phyloP scores from a whole-genome alignment of 1,140 invertebrate species.

The Microplitis mediator region DNA sequence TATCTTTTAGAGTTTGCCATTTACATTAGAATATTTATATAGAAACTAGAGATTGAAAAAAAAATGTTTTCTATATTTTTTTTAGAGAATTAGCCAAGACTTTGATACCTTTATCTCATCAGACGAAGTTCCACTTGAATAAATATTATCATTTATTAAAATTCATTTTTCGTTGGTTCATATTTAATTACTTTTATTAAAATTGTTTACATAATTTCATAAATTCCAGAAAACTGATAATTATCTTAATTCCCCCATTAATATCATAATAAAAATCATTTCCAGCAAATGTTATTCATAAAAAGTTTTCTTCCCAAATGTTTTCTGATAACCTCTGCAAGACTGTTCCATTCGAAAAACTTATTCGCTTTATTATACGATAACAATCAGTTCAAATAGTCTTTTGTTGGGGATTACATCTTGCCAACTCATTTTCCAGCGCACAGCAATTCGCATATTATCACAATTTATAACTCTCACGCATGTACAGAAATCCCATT shows the following conservation, averaged over 20 bases:
- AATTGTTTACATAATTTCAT: too few species aligned
- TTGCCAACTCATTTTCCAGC: slow-evolving; percentile 15
- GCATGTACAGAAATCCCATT: slow-evolving; percentile 21
- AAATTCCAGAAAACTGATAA: too few species aligned
- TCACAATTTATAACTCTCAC: background rate
- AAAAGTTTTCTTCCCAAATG: slow-evolving; percentile 12
- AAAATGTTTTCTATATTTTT: too few species aligned
- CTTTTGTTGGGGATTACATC: slow-evolving; percentile 1
- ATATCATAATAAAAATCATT: background rate
- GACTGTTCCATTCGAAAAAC: slow-evolving; percentile 7
- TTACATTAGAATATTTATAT: too few species aligned
- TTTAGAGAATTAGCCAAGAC: too few species aligned
- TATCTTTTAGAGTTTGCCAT: too few species aligned
- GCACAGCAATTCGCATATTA: background rate
- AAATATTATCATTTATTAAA: too few species aligned
- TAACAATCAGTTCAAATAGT: slow-evolving; percentile 26
- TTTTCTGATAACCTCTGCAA: slow-evolving; percentile 15
- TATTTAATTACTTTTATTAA: too few species aligned
- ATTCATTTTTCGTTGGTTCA: too few species aligned
- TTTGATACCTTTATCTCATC: too few species aligned
- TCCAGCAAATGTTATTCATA: slow-evolving; percentile 9
- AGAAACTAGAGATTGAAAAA: too few species aligned
- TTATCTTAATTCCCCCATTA: background rate
- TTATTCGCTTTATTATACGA: slow-evolving; percentile 20
- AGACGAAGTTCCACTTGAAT: too few species aligned